These are phyloP conservation scores for Pluvialis apricaria DNA, from an alignment of 2,113 vertebrate species.

Conservation along the genomic window DNA sequence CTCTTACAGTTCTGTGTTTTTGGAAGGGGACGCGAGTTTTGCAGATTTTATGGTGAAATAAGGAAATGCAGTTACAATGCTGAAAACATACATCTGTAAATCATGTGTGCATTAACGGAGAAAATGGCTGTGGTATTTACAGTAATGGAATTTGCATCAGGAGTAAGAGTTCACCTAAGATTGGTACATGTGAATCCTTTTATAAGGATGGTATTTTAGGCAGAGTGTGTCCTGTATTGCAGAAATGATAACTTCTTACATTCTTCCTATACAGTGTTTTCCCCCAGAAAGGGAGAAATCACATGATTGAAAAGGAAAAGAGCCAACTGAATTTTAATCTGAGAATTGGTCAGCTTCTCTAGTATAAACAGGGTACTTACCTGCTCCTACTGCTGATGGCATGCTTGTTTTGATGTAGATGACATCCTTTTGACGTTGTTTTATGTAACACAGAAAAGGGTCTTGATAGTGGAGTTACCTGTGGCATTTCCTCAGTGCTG, in stretches of 20 bases:
- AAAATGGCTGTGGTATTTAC: background rate
- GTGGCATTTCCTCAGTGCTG: background rate
- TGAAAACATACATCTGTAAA: background rate
- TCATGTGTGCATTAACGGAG: background rate
- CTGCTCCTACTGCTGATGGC: background rate
- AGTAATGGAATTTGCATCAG: background rate
- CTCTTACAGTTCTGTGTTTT: background rate
- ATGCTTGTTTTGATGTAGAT: background rate
- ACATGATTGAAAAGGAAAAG: background rate
- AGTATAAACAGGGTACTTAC: background rate
- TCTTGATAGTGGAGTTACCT: background rate
- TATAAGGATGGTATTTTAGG: background rate
- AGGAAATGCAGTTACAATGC: background rate
- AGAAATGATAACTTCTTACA: background rate
- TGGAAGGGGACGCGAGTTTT: background rate
- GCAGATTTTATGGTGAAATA: background rate
- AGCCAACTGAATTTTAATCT: background rate
- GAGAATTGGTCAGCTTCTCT: background rate
- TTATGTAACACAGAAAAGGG: background rate
- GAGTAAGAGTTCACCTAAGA: background rate
- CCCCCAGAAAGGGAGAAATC: background rate
- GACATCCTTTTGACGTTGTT: background rate
- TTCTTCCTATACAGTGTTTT: background rate
- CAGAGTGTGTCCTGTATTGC: background rate
- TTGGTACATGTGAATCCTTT: background rate